Conservation (phyloP, 2,797 vertebrate genomes). For the Poliocrania exsul region DNA sequence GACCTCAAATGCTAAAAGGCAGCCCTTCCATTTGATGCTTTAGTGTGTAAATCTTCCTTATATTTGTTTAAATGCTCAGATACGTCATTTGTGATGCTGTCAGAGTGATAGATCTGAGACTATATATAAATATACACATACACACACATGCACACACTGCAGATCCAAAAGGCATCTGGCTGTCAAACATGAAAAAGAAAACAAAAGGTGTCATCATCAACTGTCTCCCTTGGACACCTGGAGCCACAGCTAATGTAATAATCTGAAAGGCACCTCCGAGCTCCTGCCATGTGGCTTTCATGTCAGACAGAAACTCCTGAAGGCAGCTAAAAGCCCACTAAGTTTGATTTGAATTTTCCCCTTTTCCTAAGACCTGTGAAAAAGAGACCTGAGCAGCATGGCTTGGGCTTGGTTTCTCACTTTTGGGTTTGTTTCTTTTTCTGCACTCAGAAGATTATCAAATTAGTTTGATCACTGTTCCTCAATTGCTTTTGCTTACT, state of each 20-base stretch:
- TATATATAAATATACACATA: not conserved
- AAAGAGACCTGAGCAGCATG: not conserved
- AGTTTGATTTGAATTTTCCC: not conserved
- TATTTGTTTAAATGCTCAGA: not conserved
- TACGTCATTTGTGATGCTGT: not conserved
- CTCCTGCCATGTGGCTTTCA: conserved; percentile 4
- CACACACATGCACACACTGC: not conserved
- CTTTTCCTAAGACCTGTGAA: not conserved
- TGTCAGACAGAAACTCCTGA: conserved; percentile 7
- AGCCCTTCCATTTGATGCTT: not conserved
- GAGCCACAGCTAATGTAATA: not conserved
- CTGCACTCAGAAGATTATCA: not conserved
- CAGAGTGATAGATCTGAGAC: not conserved
- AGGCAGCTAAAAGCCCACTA: not conserved
- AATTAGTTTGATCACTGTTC: not conserved
- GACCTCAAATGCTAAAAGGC: not conserved
- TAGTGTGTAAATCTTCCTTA: not conserved
- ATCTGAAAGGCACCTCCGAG: not conserved
- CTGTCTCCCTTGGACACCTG: conserved; percentile 59
- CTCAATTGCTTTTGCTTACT: not conserved
- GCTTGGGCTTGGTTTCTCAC: not conserved
- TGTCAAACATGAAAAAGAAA: conserved; percentile 63
- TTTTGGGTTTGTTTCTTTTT: not conserved
- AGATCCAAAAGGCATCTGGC: conserved; percentile 53
- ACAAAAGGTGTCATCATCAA: conserved; percentile 50